A percentile compares a stretch with the other conserved stretches of the same genome.
phyloP scores from a whole-genome alignment of 2,113 vertebrate species.

The Cynocephalus volans region DNA sequence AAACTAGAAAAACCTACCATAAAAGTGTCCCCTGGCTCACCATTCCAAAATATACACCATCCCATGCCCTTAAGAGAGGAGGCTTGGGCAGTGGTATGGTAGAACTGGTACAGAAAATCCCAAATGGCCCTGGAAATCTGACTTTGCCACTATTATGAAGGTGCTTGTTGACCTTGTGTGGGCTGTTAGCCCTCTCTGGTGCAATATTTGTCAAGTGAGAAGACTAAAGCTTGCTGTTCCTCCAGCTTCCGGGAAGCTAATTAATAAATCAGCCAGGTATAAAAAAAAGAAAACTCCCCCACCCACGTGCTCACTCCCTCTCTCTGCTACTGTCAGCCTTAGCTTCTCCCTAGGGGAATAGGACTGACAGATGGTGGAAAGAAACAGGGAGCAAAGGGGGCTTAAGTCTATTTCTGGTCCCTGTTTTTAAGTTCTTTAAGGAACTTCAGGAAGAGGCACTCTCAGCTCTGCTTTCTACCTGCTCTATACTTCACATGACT shows the following conservation, averaged over 20 bases:
- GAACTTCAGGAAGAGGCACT: slow-evolving; percentile 67
- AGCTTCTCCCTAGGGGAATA: slow-evolving; percentile 72
- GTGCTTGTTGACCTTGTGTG: slow-evolving; percentile 18
- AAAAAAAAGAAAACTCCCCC: slow-evolving; percentile 60
- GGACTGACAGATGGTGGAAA: slow-evolving; percentile 76
- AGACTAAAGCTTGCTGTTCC: slow-evolving; percentile 7
- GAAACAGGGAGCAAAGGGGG: slow-evolving; percentile 58
- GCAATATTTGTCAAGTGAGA: slow-evolving; percentile 68
- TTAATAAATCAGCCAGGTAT: slow-evolving; percentile 78
- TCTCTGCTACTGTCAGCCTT: slow-evolving; percentile 67
- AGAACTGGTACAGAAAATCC: neutral
- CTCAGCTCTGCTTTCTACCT: neutral
- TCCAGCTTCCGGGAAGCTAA: slow-evolving; percentile 64
- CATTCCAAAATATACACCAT: neutral
- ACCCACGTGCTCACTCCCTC: slow-evolving; percentile 61
- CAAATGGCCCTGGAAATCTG: neutral
- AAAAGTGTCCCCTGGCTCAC: neutral
- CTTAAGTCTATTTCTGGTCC: slow-evolving; percentile 76
- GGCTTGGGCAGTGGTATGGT: neutral
- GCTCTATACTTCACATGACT: neutral
- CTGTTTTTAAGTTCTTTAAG: slow-evolving; percentile 68
- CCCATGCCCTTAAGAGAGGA: neutral
- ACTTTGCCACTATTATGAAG: neutral
- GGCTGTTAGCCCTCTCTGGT: slow-evolving; percentile 10
- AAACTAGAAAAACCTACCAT: slow-evolving; percentile 58